These are phyloP conservation scores for Myopa tessellatipennis DNA, from an alignment of 2,888 invertebrate species.

Conservation along the genomic window DNA sequence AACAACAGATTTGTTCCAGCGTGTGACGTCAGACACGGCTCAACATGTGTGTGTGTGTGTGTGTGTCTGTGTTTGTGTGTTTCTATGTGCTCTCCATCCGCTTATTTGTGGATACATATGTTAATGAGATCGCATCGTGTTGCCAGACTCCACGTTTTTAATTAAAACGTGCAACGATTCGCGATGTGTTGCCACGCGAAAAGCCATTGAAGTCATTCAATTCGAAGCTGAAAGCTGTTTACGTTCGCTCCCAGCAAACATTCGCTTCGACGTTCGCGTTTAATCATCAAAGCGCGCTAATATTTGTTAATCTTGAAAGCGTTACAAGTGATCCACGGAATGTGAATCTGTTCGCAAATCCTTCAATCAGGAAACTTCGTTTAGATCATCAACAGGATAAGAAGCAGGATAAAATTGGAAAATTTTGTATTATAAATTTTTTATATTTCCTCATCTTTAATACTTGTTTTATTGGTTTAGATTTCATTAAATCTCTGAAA, in stretches of 20 bases:
- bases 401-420: no score
- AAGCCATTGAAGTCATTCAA: no score
- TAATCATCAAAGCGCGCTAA: neutral
- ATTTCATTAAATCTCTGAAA: no score
- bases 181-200: constrained; percentile 2
- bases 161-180: neutral
- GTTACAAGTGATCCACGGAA: neutral
- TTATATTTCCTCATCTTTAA: no score
- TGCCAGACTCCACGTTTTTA: constrained; percentile 5
- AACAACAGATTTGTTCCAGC: neutral
- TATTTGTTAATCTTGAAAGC: neutral
- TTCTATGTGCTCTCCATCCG: neutral
- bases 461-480: no score
- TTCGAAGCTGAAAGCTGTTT: no score
- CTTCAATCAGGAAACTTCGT: no score
- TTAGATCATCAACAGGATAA: no score
- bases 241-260: neutral
- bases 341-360: neutral
- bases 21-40: neutral
- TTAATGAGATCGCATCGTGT: neutral
- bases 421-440: no score
- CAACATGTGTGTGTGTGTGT: neutral
- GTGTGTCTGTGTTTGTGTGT: neutral
- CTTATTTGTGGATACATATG: neutral
- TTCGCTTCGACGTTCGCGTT: neutral